Conservation (phyloP, 1,140 invertebrate genomes). For the Papilio polytes region DNA sequence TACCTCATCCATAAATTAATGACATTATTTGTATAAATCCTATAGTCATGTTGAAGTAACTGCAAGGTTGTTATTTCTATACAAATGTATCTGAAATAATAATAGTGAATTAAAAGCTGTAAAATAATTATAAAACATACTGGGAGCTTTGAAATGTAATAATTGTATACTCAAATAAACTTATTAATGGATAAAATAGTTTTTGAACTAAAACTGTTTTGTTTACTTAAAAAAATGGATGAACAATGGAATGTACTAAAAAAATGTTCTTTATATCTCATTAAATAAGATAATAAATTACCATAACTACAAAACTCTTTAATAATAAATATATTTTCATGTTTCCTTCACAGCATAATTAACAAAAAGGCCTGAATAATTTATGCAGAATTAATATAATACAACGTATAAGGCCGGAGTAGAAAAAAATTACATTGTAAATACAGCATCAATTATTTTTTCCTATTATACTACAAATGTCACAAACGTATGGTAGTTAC, state of each 20-base stretch:
- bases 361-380: constrained; percentile 1
- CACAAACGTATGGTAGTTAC: background rate
- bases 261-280: background rate
- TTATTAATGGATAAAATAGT: no score
- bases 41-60: background rate
- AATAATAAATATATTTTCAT: background rate
- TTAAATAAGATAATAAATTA: no score
- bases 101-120: background rate
- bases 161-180: no score
- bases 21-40: background rate
- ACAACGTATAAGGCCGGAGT: background rate
- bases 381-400: constrained; percentile 18
- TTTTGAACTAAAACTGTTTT: no score
- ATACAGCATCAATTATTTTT: background rate
- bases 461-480: background rate
- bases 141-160: no score
- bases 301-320: no score
- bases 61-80: background rate
- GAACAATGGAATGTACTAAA: no score
- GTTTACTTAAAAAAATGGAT: no score
- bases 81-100: constrained; percentile 4
- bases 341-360: background rate
- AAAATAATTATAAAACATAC: background rate
- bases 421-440: constrained; percentile 14
- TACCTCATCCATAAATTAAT: constrained; percentile 36